A percentile compares a stretch with the other conserved stretches of the same genome.
Conservation (phyloP, 2,113 vertebrate genomes). For the Bettongia penicillata region DNA sequence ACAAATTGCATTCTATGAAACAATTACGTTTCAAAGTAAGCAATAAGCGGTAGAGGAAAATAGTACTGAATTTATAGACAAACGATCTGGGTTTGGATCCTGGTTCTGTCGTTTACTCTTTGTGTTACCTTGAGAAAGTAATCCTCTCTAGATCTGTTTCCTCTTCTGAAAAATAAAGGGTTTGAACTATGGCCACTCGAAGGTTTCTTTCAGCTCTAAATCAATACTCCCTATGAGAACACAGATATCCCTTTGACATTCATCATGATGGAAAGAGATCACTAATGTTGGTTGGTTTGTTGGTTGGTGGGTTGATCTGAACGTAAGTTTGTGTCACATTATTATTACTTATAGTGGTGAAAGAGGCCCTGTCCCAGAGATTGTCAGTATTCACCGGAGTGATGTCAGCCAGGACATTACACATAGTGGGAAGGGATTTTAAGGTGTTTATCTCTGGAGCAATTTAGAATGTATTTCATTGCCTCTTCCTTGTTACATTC, state of each 20-base stretch:
- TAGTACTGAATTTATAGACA: background rate
- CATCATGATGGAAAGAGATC: background rate
- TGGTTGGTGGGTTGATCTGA: background rate
- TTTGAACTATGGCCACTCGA: background rate
- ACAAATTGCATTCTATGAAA: background rate
- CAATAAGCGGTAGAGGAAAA: background rate
- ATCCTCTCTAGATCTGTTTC: background rate
- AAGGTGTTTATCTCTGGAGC: background rate
- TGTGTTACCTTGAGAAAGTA: background rate
- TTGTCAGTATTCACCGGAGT: background rate
- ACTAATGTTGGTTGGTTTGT: background rate
- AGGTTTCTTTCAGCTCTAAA: background rate
- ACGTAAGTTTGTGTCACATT: background rate
- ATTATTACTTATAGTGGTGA: background rate
- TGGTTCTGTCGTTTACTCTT: background rate
- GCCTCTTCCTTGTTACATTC: background rate
- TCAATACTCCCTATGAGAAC: background rate
- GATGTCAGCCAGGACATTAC: background rate
- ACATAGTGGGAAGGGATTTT: background rate
- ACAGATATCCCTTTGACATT: background rate
- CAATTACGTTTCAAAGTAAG: background rate
- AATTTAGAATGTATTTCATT: background rate
- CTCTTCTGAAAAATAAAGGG: background rate
- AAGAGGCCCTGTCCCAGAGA: background rate
- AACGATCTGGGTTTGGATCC: background rate